Conservation (phyloP, 2,888 invertebrate species). For the Sinhomidia bicolor region DNA sequence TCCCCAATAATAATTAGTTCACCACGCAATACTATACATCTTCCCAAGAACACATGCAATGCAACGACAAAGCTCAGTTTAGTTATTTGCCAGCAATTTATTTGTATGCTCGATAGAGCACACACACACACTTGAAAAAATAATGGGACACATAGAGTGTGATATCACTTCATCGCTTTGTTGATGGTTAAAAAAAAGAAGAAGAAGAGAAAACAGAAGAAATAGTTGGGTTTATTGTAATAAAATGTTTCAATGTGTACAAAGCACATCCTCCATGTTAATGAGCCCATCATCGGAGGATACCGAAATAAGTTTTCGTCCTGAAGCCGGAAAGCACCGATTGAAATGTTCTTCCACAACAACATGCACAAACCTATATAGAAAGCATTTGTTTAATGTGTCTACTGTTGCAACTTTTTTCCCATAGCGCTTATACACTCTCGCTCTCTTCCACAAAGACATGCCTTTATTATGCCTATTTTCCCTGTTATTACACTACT, state of each 20-base stretch:
- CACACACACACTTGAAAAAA: neutral
- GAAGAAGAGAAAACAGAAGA: neutral
- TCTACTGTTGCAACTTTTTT: conserved; percentile 61
- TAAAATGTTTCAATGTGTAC: neutral
- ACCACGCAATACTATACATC: neutral
- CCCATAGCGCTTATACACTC: neutral
- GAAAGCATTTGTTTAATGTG: conserved; percentile 54
- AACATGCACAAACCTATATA: no score
- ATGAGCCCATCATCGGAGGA: conserved; percentile 44
- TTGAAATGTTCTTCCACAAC: conserved; percentile 20
- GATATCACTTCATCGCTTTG: neutral
- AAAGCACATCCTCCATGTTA: neutral
- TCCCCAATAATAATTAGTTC: neutral
- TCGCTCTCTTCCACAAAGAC: neutral
- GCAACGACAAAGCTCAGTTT: neutral
- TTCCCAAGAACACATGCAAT: neutral
- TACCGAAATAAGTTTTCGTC: conserved; percentile 58
- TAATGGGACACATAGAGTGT: neutral
- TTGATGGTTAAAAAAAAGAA: neutral
- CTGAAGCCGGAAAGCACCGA: conserved; percentile 67
- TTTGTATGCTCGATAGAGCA: neutral
- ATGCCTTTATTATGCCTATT: conserved; percentile 23
- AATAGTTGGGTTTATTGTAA: neutral
- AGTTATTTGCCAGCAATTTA: neutral
- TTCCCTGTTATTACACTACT: conserved; percentile 24